These are phyloP conservation scores for Meiosimyza decipiens DNA, from an alignment of 2,888 invertebrate species.

Conservation along the genomic window DNA sequence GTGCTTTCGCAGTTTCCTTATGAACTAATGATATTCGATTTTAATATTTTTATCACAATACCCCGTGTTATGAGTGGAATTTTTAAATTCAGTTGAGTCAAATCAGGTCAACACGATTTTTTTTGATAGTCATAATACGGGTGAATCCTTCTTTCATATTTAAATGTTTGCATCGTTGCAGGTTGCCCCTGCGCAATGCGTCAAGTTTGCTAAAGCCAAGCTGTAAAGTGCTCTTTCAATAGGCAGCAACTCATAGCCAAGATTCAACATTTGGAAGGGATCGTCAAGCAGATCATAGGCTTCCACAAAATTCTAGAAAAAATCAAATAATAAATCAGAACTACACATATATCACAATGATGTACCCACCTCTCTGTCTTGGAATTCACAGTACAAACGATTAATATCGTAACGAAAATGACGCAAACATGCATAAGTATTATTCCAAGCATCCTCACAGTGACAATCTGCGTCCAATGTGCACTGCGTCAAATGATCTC, in stretches of 20 bases:
- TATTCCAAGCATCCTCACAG: slow-evolving; percentile 86
- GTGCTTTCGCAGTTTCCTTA: no score
- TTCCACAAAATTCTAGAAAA: slow-evolving; percentile 75
- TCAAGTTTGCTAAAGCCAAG: slow-evolving; percentile 59
- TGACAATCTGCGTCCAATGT: slow-evolving; percentile 77
- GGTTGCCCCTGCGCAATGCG: slow-evolving; percentile 56
- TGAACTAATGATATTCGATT: no score
- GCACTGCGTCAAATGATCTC: slow-evolving; percentile 72
- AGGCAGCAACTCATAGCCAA: slow-evolving; percentile 69
- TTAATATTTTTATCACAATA: no score
- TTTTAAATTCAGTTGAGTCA: neutral
- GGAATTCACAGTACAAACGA: slow-evolving; percentile 68
- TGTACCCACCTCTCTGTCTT: slow-evolving; percentile 65
- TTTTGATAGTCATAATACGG: no score
- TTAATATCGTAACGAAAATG: slow-evolving; percentile 69
- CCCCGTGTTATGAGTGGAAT: no score
- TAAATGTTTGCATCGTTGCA: slow-evolving; percentile 52
- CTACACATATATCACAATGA: neutral
- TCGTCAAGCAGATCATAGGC: slow-evolving; percentile 80
- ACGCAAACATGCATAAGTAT: slow-evolving; percentile 84
- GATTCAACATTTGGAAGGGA: slow-evolving; percentile 78
- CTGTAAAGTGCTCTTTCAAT: slow-evolving; percentile 70
- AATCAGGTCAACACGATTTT: neutral
- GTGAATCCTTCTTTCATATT: neutral
- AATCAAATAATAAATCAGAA: no score